Percentiles rank a stretch among this genome's conserved stretches.
Conservation (phyloP, 1,140 invertebrate genomes). For the Saxidomus purpurata region DNA sequence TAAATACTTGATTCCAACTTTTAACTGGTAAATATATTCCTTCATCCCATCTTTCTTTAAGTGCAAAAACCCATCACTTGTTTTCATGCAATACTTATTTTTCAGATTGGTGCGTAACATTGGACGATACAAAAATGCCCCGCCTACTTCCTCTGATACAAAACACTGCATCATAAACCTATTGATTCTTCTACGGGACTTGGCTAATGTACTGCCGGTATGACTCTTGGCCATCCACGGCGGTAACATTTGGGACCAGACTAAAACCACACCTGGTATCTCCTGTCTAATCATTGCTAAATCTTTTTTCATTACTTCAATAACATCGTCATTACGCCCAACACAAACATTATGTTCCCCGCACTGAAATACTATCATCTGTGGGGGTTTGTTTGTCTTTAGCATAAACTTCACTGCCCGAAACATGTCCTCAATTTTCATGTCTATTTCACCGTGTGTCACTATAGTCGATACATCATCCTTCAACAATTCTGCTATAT, state of each 20-base stretch:
- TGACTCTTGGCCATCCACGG: neutral
- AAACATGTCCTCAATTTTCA: conserved; percentile 40
- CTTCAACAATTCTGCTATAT: neutral
- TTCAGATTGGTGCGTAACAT: conserved; percentile 22
- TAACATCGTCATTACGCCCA: neutral
- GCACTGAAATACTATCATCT: conserved; percentile 59
- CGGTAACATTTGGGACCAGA: conserved; percentile 34
- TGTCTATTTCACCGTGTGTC: conserved; percentile 9
- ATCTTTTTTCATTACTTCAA: conserved; percentile 20
- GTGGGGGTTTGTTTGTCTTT: conserved; percentile 12
- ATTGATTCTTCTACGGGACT: conserved; percentile 43
- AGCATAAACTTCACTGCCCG: conserved; percentile 35
- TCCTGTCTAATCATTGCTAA: neutral
- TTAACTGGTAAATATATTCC: conserved; percentile 10
- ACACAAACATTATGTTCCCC: conserved; percentile 45
- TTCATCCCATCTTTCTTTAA: conserved; percentile 42
- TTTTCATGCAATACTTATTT: neutral
- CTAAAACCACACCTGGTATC: conserved; percentile 42
- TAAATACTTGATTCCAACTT: conserved; percentile 35
- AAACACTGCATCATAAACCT: conserved; percentile 43
- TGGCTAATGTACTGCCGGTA: neutral
- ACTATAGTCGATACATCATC: neutral
- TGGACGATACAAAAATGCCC: conserved; percentile 42
- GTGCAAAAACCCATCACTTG: conserved; percentile 34
- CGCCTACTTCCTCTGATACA: conserved; percentile 42